These are phyloP conservation scores for Melanotaenia trifasciata DNA, from an alignment of 2,797 vertebrate genomes.

Conservation along the genomic window DNA sequence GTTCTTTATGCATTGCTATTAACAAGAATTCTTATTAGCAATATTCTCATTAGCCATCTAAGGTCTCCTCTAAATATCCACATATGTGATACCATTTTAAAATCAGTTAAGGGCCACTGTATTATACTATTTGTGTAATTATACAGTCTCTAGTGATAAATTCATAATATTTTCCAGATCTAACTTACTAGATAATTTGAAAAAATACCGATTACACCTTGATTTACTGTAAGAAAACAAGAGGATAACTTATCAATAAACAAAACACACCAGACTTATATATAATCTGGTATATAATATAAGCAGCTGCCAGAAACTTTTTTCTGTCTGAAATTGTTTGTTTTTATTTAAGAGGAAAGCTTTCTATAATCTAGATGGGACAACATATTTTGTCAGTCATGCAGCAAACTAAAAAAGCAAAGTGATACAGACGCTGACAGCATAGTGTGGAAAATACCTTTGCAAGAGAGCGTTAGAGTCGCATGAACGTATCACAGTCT, in stretches of 20 bases:
- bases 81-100: no score
- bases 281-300: background rate
- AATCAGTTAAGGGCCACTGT: no score
- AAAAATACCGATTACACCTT: conserved; percentile 3
- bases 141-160: no score
- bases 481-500: conserved; percentile 22
- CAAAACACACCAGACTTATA: background rate
- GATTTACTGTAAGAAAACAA: background rate
- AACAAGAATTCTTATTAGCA: background rate
- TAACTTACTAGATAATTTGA: background rate
- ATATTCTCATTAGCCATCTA: no score
- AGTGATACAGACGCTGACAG: conserved; percentile 4
- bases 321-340: background rate
- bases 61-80: no score
- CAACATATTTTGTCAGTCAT: background rate
- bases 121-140: no score
- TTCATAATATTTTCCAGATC: no score
- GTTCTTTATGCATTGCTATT: no score
- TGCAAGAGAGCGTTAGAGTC: conserved; percentile 33
- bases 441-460: conserved; percentile 52
- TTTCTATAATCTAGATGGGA: background rate
- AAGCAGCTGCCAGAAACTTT: background rate
- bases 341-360: background rate
- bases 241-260: background rate
- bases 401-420: background rate